Evolutionary conservation across 2,888 invertebrate species (phyloP), one percentile per base, ranked within the genome.

Genomic region (Polydrusus pterygomalis): DNA sequence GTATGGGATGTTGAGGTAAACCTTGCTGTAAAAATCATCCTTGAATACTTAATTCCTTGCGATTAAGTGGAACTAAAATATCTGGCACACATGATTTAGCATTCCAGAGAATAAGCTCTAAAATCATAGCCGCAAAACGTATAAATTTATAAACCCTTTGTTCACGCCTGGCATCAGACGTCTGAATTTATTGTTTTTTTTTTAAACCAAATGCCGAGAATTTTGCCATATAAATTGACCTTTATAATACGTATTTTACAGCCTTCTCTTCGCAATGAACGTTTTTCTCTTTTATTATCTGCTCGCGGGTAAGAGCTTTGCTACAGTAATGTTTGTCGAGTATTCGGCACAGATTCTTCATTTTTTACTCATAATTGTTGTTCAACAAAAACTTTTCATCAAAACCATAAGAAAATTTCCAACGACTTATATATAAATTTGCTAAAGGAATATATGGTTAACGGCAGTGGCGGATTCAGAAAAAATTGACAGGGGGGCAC

Each of bases 81-180:
- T 47, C 62, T 47, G 62, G 38, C 62, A 70, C 54, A 72, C 64
- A 65, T 56, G 65, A 38, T 56, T 65, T 56, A 54, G 47, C 58
- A 65, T 65, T 65, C 20, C 58, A 34, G 49, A 45, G 65, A 72
- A 58, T 72, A 63, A 62, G 68, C 74, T 68, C 30, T 60, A 62
- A 60, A 74, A 74, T 68, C 74, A 67, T 58, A 58, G 65, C 68
- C 15, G 43, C 45, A 72, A 62, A 74, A 20, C 58, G 58, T 58
- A 74, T 68, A 62, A 74, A 74, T 74, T 74, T 74, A 74, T 51
- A 68, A 67, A 74, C 38, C 68, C 56, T 74, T 74, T 74, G 74
- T 74, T 74, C 74, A 60, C 62, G 45, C 62, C 56, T 17, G 47
- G 8, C 17, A 34, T 34, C 34, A 56, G 65, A 45, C 18, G 45